A percentile compares a stretch with the other conserved stretches of the same genome.
Conservation (phyloP, 2,888 invertebrate genomes). For the Torymus tubicola region DNA sequence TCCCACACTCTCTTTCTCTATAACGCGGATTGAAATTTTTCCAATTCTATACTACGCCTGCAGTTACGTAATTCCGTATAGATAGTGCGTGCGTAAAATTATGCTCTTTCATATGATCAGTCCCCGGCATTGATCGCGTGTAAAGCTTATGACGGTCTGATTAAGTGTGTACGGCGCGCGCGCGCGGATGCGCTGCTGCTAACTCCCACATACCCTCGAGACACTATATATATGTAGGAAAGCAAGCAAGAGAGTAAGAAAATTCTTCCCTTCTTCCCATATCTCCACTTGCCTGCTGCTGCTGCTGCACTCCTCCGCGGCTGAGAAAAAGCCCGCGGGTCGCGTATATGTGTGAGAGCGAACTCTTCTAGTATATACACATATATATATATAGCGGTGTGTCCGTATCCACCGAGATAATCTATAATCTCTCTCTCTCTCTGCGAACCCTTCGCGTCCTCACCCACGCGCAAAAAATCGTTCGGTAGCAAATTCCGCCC, state of each 20-base stretch:
- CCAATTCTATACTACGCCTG: neutral
- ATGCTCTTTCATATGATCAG: neutral
- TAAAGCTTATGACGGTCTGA: conserved; percentile 52
- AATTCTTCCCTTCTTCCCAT: conserved; percentile 15
- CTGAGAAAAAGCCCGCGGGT: conserved; percentile 54
- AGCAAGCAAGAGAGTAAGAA: conserved; percentile 13
- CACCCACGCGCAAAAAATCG: too few species aligned
- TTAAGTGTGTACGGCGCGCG: conserved; percentile 43
- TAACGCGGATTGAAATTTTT: neutral
- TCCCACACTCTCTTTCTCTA: neutral
- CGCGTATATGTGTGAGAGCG: too few species aligned
- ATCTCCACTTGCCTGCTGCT: neutral
- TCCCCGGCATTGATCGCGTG: neutral
- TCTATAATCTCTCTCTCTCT: too few species aligned
- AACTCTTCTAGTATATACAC: too few species aligned
- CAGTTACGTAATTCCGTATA: conserved; percentile 35
- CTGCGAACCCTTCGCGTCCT: too few species aligned
- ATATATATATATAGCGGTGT: too few species aligned
- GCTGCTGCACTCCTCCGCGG: neutral
- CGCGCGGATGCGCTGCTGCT: conserved; percentile 47
- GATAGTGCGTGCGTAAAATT: neutral
- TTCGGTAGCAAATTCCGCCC: too few species aligned
- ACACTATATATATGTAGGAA: conserved; percentile 26
- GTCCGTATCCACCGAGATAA: too few species aligned
- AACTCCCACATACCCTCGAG: conserved; percentile 56